Evolutionary conservation across 2,888 invertebrate genomes (phyloP).

Genomic region (Lacanobia wlatinum): DNA sequence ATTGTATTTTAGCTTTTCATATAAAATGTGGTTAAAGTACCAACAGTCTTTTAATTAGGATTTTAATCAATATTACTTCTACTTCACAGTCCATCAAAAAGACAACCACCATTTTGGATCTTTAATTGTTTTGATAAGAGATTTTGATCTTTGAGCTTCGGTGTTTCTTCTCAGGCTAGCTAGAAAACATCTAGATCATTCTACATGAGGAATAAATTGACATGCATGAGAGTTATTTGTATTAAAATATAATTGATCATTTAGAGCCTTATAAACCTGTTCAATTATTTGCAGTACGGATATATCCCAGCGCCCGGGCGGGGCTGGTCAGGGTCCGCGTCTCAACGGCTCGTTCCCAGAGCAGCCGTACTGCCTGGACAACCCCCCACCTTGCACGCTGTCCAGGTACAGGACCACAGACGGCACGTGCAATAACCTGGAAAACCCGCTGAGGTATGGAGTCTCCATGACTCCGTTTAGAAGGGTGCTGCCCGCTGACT

Average conservation of each 20-base stretch:
- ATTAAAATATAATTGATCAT: too few relatives aligned
- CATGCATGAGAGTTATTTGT: too few relatives aligned
- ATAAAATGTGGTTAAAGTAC: not conserved
- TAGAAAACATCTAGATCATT: too few relatives aligned
- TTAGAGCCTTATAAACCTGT: not conserved
- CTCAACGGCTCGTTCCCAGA: conserved; percentile 78
- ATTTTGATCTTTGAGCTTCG: too few relatives aligned
- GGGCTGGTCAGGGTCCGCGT: conserved; percentile 80
- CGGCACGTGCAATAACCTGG: conserved; percentile 94
- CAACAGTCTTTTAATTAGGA: not conserved
- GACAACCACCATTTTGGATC: too few relatives aligned
- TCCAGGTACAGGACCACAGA: conserved; percentile 92
- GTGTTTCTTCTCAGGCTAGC: too few relatives aligned
- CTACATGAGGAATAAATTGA: too few relatives aligned
- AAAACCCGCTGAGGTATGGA: conserved; percentile 92
- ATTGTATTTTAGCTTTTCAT: not conserved
- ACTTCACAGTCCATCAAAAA: too few relatives aligned
- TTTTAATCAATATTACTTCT: not conserved
- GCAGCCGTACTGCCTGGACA: conserved; percentile 77
- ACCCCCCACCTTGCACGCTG: conserved; percentile 79
- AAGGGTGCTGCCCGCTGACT: conserved; percentile 93
- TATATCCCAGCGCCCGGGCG: conserved; percentile 69
- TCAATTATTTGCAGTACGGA: conserved; percentile 71
- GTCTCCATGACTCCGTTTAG: conserved; percentile 94
- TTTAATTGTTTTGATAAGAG: too few relatives aligned